phyloP scores from a whole-genome alignment of 2,797 vertebrate species.

The Alfaro cultratus region DNA sequence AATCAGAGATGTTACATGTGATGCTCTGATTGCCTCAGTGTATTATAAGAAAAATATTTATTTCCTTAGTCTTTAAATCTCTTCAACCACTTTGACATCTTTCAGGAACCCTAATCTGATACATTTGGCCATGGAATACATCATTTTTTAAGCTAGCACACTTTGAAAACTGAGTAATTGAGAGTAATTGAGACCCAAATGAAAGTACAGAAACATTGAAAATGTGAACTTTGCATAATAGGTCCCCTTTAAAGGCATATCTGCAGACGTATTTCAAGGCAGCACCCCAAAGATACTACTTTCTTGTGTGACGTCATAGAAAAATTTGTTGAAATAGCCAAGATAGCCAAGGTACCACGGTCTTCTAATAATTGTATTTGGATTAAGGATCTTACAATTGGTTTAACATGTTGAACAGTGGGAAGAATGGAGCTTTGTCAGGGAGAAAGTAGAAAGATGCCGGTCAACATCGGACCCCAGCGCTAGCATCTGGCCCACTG shows the following conservation, averaged over 20 bases:
- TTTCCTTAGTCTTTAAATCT: neutral
- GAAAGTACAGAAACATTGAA: too few species aligned
- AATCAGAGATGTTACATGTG: constrained; percentile 2
- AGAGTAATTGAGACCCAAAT: too few species aligned
- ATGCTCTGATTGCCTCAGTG: constrained; percentile 16
- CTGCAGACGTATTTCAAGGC: neutral
- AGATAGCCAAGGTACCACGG: neutral
- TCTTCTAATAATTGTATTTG: neutral
- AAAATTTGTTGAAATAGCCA: neutral
- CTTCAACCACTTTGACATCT: neutral
- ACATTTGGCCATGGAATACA: neutral
- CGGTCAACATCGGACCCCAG: neutral
- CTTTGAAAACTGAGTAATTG: neutral
- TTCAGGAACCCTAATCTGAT: neutral
- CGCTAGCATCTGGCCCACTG: neutral
- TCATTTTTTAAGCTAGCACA: neutral
- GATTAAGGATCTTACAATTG: neutral
- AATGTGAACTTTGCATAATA: too few species aligned
- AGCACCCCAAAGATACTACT: neutral
- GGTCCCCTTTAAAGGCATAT: too few species aligned
- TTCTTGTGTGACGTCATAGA: neutral
- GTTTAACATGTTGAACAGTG: neutral
- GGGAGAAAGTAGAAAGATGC: neutral
- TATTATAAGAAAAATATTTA: neutral
- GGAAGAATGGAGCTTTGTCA: neutral